Evolutionary conservation across 1,140 invertebrate species (phyloP).

Genomic region (Neotoxoptera formosana): DNA sequence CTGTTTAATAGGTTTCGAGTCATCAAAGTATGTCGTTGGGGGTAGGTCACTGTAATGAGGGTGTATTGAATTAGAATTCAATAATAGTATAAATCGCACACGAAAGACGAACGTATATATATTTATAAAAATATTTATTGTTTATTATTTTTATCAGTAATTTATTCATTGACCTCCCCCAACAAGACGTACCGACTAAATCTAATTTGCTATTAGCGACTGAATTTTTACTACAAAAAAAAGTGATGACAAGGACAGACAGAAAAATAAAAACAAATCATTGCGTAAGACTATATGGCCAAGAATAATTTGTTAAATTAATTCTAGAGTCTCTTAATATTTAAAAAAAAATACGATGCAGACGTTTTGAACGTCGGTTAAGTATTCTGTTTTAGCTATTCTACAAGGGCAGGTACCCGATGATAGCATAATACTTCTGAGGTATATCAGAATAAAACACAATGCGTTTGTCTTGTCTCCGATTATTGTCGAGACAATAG

Average conservation of each 20-base stretch:
- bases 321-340: not conserved
- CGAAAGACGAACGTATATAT: not conserved
- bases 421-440: not conserved
- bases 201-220: too few species aligned
- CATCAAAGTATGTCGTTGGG: too few species aligned
- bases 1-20: not conserved
- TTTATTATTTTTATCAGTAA: not conserved
- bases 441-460: not conserved
- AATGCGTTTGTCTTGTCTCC: not conserved
- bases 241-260: too few species aligned
- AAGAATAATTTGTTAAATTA: not conserved
- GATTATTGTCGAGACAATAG: constrained; percentile 9
- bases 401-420: not conserved
- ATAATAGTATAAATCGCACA: too few species aligned
- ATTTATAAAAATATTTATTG: too few species aligned
- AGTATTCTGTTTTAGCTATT: not conserved
- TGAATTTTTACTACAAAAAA: too few species aligned
- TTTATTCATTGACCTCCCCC: too few species aligned
- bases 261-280: too few species aligned
- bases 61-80: not conserved
- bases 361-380: not conserved
- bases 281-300: too few species aligned
- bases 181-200: too few species aligned
- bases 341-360: not conserved
- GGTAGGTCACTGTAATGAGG: not conserved